These are phyloP conservation scores for Drosophila sechellia DNA, from an alignment of 1,140 invertebrate species.

Conservation along the genomic window DNA sequence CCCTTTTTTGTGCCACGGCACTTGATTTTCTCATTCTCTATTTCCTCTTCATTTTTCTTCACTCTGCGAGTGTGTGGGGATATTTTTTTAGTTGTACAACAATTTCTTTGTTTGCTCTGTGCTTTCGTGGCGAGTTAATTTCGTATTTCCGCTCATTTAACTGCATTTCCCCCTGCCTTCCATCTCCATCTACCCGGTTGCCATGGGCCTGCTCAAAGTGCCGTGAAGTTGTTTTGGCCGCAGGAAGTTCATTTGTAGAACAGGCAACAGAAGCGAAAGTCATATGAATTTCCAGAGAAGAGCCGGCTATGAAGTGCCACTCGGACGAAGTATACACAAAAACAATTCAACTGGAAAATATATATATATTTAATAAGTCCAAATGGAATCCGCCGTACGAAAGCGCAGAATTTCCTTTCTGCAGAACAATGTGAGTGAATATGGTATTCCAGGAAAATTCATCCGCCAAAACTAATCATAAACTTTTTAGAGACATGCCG, in stretches of 20 bases:
- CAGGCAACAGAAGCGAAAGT: constrained; percentile 33
- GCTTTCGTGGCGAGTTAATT: constrained; percentile 79
- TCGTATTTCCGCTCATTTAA: constrained; percentile 82
- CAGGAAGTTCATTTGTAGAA: constrained; percentile 76
- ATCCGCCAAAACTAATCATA: not conserved
- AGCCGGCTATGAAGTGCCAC: constrained; percentile 50
- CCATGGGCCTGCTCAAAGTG: constrained; percentile 59
- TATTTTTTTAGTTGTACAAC: constrained; percentile 62
- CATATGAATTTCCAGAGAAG: constrained; percentile 43
- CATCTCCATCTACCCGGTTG: constrained; percentile 12
- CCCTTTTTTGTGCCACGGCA: constrained; percentile 22
- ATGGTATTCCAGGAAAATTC: too few relatives aligned
- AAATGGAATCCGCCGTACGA: not conserved
- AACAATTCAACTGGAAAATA: not conserved
- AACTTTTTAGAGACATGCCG: not conserved
- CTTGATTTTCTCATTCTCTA: constrained; percentile 55
- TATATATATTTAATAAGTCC: not conserved
- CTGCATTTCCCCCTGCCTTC: constrained; percentile 49
- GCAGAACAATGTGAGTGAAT: not conserved
- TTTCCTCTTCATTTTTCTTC: constrained; percentile 72
- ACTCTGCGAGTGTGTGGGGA: constrained; percentile 26
- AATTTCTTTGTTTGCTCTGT: constrained; percentile 76
- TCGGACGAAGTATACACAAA: constrained; percentile 7
- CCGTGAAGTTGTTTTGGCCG: constrained; percentile 78
- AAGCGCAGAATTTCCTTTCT: not conserved